A percentile compares a stretch with the other conserved stretches of the same genome.
Evolutionary conservation across 2,888 invertebrate genomes (phyloP).

Genomic region (Tinea pellionella): DNA sequence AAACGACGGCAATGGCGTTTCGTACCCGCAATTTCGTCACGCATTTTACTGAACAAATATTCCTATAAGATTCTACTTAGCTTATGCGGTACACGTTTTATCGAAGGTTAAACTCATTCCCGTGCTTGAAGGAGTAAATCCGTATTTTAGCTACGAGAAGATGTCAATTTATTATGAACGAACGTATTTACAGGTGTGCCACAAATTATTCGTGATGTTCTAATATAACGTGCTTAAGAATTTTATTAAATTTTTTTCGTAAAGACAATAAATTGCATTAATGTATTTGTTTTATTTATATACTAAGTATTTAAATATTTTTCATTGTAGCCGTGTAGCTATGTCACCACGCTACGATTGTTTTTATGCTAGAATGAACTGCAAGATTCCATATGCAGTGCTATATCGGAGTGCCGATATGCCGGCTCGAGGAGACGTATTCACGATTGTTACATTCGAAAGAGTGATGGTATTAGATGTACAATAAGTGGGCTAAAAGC

Average conservation of each 20-base stretch:
- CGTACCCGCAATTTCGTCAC: conserved; percentile 61
- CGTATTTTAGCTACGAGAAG: background rate
- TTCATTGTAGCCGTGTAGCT: too few species aligned
- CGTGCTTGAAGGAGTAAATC: conserved; percentile 15
- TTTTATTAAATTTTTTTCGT: background rate
- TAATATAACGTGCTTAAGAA: conserved; percentile 2
- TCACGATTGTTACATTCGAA: too few species aligned
- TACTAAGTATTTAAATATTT: background rate
- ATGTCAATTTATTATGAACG: conserved; percentile 3
- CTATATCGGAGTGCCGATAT: too few species aligned
- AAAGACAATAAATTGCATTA: background rate
- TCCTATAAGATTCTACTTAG: conserved; percentile 56
- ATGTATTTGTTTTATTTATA: background rate
- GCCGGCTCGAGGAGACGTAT: too few species aligned
- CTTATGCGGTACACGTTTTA: conserved; percentile 62
- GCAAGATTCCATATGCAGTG: too few species aligned
- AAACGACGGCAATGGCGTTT: conserved; percentile 41
- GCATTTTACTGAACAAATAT: conserved; percentile 64
- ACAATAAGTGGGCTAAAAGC: too few species aligned
- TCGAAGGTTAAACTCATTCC: conserved; percentile 49
- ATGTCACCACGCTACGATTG: too few species aligned
- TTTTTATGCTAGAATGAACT: too few species aligned
- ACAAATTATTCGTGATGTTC: conserved; percentile 1
- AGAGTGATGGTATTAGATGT: too few species aligned
- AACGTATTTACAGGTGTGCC: background rate